Evolutionary conservation across 2,888 invertebrate genomes (phyloP).

Genomic region (Polymixis flavicincta): DNA sequence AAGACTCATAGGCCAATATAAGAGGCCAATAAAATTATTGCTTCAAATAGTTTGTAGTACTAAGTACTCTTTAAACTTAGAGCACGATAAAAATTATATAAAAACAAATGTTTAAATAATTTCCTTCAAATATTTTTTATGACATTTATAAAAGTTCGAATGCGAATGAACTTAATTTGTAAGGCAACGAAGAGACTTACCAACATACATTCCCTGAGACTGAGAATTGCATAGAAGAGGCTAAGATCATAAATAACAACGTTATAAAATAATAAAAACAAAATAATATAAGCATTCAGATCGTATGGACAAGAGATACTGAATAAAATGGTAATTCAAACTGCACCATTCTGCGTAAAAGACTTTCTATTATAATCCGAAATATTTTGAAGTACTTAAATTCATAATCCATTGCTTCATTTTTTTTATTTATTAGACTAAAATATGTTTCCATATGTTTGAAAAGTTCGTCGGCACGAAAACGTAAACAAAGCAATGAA

Average conservation of each 20-base stretch:
- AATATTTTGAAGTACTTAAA: background rate
- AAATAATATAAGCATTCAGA: conserved; percentile 75
- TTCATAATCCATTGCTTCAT: background rate
- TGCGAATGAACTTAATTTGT: conserved; percentile 84
- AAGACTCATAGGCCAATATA: conserved; percentile 71
- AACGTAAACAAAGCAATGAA: background rate
- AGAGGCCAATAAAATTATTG: conserved; percentile 75
- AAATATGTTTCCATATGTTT: too few relatives aligned
- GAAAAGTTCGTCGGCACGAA: background rate
- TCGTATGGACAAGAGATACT: conserved; percentile 25
- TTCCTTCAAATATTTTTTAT: conserved; percentile 88
- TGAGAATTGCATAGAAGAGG: conserved; percentile 86
- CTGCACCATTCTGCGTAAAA: background rate
- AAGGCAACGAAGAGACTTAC: conserved; percentile 90
- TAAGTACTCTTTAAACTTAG: conserved; percentile 77
- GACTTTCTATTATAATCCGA: background rate
- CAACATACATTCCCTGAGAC: conserved; percentile 90
- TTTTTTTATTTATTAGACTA: too few relatives aligned
- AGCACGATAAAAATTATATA: conserved; percentile 72
- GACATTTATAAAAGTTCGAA: conserved; percentile 81
- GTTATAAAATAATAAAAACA: conserved; percentile 72
- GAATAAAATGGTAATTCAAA: background rate
- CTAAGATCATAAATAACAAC: conserved; percentile 83
- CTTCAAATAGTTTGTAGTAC: conserved; percentile 83
- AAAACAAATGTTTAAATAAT: conserved; percentile 73